A percentile compares a stretch with the other conserved stretches of the same genome.
phyloP scores from a whole-genome alignment of 2,113 vertebrate species.

The Alectura lathami region DNA sequence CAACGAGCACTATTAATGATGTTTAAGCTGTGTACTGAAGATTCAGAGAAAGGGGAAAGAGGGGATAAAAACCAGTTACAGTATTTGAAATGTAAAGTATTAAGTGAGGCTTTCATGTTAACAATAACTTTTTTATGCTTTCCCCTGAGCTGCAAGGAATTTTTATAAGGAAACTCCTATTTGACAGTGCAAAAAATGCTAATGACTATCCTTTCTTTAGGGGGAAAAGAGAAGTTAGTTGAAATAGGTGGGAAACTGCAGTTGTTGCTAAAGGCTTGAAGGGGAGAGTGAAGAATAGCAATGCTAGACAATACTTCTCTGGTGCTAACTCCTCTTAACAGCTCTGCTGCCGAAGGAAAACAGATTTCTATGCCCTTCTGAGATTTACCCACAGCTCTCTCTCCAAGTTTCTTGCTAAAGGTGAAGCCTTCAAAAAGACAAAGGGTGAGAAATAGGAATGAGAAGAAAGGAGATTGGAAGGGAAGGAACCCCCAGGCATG shows the following conservation, averaged over 20 bases:
- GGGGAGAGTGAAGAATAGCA: constrained; percentile 42
- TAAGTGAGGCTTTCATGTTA: constrained; percentile 61
- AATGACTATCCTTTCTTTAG: constrained; percentile 57
- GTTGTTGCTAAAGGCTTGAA: constrained; percentile 44
- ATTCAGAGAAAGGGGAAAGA: constrained; percentile 14
- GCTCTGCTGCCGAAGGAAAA: neutral
- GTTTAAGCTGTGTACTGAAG: constrained; percentile 35
- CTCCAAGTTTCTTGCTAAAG: neutral
- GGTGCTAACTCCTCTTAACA: constrained; percentile 37
- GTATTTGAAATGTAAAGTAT: constrained; percentile 63
- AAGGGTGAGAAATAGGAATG: neutral
- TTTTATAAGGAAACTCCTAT: constrained; percentile 36
- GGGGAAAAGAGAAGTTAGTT: constrained; percentile 54
- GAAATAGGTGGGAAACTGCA: constrained; percentile 65
- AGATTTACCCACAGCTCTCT: constrained; percentile 1
- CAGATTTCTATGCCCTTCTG: constrained; percentile 14
- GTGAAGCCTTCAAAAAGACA: neutral
- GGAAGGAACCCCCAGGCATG: neutral
- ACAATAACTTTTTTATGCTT: constrained; percentile 43
- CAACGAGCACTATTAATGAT: constrained; percentile 51
- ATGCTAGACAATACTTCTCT: constrained; percentile 4
- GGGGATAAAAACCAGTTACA: constrained; percentile 23
- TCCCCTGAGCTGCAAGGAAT: constrained; percentile 32
- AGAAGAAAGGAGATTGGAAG: neutral
- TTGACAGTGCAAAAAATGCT: constrained; percentile 37